Conservation (phyloP, 2,113 vertebrate genomes). For the Boleophthalmus pectinirostris region DNA sequence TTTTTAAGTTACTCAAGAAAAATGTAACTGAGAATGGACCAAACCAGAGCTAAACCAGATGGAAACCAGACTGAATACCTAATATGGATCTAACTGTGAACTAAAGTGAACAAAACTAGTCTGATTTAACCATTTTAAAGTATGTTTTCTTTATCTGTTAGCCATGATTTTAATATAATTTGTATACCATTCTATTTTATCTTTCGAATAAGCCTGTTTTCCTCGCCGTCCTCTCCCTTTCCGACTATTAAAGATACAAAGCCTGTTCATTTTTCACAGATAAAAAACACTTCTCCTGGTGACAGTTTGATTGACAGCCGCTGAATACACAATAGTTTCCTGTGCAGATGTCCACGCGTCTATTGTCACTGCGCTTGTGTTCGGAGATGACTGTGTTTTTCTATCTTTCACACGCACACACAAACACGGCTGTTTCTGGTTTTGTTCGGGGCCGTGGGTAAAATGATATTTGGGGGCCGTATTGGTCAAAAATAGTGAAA, state of each 20-base stretch:
- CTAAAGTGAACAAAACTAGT: not conserved
- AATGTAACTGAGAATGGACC: too few species aligned
- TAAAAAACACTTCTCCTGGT: constrained; percentile 12
- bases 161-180: not conserved
- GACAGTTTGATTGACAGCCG: constrained; percentile 50
- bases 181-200: not conserved
- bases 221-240: not conserved
- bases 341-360: not conserved
- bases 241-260: constrained; percentile 13
- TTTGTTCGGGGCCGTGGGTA: not conserved
- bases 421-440: not conserved
- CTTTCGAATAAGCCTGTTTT: not conserved
- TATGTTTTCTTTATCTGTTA: not conserved
- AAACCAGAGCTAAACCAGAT: too few species aligned
- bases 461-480: not conserved
- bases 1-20: too few species aligned
- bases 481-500: too few species aligned
- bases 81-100: too few species aligned
- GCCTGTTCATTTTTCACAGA: constrained; percentile 34
- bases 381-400: constrained; percentile 21
- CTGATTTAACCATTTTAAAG: not conserved
- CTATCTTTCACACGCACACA: not conserved
- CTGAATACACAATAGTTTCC: constrained; percentile 21
- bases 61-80: not conserved
- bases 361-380: constrained; percentile 20